These are phyloP conservation scores for Gila orcuttii DNA, from an alignment of 2,113 vertebrate genomes.

Conservation along the genomic window DNA sequence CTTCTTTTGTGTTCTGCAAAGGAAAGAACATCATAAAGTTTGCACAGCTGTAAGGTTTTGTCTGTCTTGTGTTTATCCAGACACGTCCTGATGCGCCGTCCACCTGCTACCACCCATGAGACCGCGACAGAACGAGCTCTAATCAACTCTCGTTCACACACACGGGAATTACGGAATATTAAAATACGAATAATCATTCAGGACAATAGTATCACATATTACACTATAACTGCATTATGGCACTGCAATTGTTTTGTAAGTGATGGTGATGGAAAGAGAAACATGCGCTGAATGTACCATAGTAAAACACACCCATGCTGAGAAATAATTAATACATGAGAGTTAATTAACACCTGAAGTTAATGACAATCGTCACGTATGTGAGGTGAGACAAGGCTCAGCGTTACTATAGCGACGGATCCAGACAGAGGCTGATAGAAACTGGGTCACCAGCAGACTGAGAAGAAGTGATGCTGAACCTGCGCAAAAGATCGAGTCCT, in stretches of 20 bases:
- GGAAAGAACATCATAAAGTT: neutral
- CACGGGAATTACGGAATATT: neutral
- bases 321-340: neutral
- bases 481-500: neutral
- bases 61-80: neutral
- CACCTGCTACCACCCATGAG: neutral
- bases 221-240: neutral
- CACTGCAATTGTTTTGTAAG: neutral
- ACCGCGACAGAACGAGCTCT: neutral
- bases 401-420: neutral
- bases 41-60: too few species aligned
- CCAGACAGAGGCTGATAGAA: neutral
- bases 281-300: neutral
- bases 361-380: neutral
- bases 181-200: neutral
- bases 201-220: neutral
- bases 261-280: neutral
- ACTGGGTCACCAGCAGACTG: neutral
- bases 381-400: neutral
- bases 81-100: neutral
- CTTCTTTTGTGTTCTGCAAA: neutral
- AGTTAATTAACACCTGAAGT: conserved; percentile 13
- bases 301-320: neutral
- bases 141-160: neutral
- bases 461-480: neutral